Base-by-base conservation (phyloP, 2,797 vertebrate genomes). In the Myotis pilosus region DNA sequence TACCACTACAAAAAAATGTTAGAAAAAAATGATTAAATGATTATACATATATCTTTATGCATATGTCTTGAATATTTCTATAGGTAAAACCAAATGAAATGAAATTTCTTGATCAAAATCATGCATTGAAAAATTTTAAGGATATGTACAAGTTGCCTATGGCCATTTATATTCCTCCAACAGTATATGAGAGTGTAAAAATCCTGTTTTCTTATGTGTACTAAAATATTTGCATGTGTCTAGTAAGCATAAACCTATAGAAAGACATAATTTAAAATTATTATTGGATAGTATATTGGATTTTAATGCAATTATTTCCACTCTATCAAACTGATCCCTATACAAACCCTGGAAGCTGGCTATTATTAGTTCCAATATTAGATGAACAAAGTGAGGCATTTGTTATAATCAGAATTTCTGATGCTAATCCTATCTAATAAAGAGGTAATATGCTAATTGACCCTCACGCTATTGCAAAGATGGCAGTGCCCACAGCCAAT, bases 301-400 rank as follows among this genome's bases (percentile, higher is more conserved):
- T 74, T 82, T 78, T 85, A 87, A 87, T 62, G 19, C 41, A 93
- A 81, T 90, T 95, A 85, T 85, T 5, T 80, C 57, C 11, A 64
- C 6, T 84, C 41, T 86, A 55, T 66, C 47, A 74, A 81, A 82
- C 62, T 57, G 84, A 62, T 85, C 78, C 79, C 55, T 87, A 28
- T 5, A 72, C 8, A 87, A 87, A 93, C 57, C 2, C 22, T 72
- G 19, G 38, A 91, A 93, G 22, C 17, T 87, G 19, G 22, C 9
- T 81, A 51, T 28, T 89, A 88, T 86, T 91, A 74, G 5, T 89
- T 88, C 44, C 23, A 92, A 79, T 74, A 88, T 93, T 85, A 94
- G 36, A 74, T 90, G 30, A 79, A 17, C n/a, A 87, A 93, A 87
- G 20, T 78, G 55, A 94, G 19, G 8, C 25, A 88, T 92, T 95